Evolutionary conservation across 2,113 vertebrate species (phyloP), one percentile per base, ranked within the genome.

Genomic region (Corythornis cristatus): DNA sequence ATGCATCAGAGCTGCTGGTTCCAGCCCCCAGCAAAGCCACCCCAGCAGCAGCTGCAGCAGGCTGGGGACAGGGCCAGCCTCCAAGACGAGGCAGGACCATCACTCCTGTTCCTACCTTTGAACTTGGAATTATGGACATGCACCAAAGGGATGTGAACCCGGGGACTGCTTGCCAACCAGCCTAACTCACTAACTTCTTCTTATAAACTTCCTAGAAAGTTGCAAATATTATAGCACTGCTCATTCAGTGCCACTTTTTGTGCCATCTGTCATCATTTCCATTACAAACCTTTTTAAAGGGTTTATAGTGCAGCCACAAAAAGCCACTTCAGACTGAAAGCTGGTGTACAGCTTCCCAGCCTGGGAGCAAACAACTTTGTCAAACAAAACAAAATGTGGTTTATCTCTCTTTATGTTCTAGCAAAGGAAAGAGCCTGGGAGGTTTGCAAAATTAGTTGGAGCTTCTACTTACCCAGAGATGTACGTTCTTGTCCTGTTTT

Each of bases 211-310:
- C 89, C 83, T 89, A 91, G 93, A 96, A 93, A 95, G 85, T 79
- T 97, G 71, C 89, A 96, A 96, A 85, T 85, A 93, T 89, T 90
- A 37, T 48, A 91, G 91, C 5, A 4, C 83, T 81, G 85, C 75
- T 95, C 42, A n/a, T 62, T 91, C 74, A 78, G 77, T 88, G 84
- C 85, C 83, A 83, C 92, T 95, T 48, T 93, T 83, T 20, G 9
- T 80, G 89, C 65, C 28, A 23, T 94, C 93, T 97, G 96, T 97
- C 97, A 97, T 90, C 88, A 71, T 96, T 97, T 96, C 94, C 96
- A 97, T 96, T 95, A 95, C 89, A 89, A 95, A 92, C 68, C 64
- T 87, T 93, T 96, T 93, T 79, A 88, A 96, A 94, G 88, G 80
- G 76, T 97, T 97, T 96, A 91, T 89, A 97, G 88, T 42, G 64